These are phyloP conservation scores for Caradrina clavipalpis DNA, from an alignment of 2,888 invertebrate species.

Conservation along the genomic window DNA sequence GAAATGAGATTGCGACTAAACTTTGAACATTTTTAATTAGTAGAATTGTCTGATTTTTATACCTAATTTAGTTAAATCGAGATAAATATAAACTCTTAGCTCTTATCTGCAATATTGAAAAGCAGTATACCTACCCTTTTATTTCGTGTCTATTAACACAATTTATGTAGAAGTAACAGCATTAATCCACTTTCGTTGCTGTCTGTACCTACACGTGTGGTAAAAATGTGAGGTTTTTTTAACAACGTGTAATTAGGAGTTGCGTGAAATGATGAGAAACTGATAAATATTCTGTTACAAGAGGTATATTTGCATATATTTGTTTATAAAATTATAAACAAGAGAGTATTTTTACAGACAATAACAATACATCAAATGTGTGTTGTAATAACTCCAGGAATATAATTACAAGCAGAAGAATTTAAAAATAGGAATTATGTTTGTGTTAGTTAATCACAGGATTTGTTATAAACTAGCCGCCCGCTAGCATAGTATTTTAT, in stretches of 20 bases:
- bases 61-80: too few species aligned
- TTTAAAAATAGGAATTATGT: neutral
- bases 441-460: neutral
- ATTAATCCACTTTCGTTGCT: too few species aligned
- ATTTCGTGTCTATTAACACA: too few species aligned
- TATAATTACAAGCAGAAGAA: neutral
- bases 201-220: neutral
- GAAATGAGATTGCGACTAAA: too few species aligned
- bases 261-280: slow-evolving; percentile 13
- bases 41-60: too few species aligned
- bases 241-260: neutral
- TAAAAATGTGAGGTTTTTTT: neutral
- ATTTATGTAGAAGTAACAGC: too few species aligned
- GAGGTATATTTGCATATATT: neutral
- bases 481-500: too few species aligned
- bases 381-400: slow-evolving; percentile 5
- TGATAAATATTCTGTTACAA: neutral
- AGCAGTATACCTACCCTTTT: too few species aligned
- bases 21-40: too few species aligned
- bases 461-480: neutral
- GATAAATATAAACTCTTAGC: too few species aligned
- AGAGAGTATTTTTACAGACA: slow-evolving; percentile 5
- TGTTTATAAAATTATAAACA: slow-evolving; percentile 7
- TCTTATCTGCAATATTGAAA: too few species aligned
- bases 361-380: neutral